Conservation (phyloP, 2,113 vertebrate species). For the Camelus bactrianus region DNA sequence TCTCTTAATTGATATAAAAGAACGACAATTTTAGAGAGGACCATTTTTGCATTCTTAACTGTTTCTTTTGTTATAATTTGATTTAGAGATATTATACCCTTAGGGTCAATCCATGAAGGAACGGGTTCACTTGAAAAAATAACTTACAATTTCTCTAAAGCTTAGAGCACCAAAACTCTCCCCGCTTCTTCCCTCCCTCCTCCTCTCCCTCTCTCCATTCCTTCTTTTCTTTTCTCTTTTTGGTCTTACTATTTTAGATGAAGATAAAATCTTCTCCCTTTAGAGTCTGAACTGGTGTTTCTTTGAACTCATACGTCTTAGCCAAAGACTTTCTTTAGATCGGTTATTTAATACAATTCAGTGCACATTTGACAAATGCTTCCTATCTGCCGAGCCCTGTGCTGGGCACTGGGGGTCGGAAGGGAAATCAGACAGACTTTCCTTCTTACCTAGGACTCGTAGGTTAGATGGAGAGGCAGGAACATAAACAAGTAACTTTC, state of each 20-base stretch:
- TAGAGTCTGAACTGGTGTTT: constrained; percentile 36
- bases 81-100: constrained; percentile 66
- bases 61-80: neutral
- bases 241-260: constrained; percentile 34
- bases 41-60: constrained; percentile 41
- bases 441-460: neutral
- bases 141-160: neutral
- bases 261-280: constrained; percentile 12
- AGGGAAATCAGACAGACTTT: neutral
- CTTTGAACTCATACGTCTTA: neutral
- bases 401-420: neutral
- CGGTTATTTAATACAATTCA: neutral
- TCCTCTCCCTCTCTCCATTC: neutral
- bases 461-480: neutral
- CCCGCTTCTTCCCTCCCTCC: neutral
- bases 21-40: constrained; percentile 43
- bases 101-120: neutral
- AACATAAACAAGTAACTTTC: neutral
- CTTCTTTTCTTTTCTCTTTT: neutral
- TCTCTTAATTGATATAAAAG: constrained; percentile 52
- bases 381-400: neutral
- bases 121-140: constrained; percentile 2
- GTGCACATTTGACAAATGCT: neutral
- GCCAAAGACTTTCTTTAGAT: neutral
- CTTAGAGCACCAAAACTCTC: constrained; percentile 7